phyloP scores from a whole-genome alignment of 2,797 vertebrate species.

The Aulostomus chinensis region DNA sequence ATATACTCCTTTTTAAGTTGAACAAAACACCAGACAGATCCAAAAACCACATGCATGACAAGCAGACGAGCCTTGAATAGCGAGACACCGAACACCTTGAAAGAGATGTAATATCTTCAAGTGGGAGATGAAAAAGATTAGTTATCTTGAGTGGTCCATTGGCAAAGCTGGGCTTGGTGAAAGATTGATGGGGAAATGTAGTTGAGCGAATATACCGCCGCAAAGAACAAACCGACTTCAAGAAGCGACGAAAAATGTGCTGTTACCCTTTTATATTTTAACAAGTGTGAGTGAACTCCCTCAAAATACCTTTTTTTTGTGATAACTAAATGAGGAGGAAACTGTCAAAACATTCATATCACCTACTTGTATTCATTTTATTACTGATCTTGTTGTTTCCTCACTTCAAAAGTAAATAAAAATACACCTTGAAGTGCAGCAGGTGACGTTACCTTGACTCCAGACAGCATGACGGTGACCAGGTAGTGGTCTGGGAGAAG shows the following conservation, averaged over 20 bases:
- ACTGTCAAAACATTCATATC: neutral
- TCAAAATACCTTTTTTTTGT: neutral
- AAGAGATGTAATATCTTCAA: slow-evolving; percentile 58
- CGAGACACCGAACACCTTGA: slow-evolving; percentile 48
- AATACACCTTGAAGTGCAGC: too few species aligned
- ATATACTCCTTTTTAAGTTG: slow-evolving; percentile 34
- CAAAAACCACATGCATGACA: slow-evolving; percentile 1
- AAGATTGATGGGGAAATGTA: slow-evolving; percentile 51
- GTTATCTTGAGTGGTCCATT: slow-evolving; percentile 59
- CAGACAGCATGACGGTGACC: slow-evolving; percentile 97
- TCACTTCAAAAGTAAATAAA: too few species aligned
- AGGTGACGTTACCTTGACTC: slow-evolving; percentile 88
- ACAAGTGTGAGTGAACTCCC: too few species aligned
- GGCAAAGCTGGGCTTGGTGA: slow-evolving; percentile 42
- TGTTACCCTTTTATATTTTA: neutral
- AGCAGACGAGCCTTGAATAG: slow-evolving; percentile 33
- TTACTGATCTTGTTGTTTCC: neutral
- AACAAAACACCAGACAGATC: slow-evolving; percentile 25
- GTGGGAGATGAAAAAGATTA: slow-evolving; percentile 58
- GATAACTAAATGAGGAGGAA: too few species aligned
- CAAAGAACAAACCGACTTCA: slow-evolving; percentile 21
- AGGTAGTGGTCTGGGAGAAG: slow-evolving; percentile 95
- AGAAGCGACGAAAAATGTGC: slow-evolving; percentile 9
- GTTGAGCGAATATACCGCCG: slow-evolving; percentile 23
- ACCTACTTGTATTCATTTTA: neutral